Evolutionary conservation across 2,113 vertebrate genomes (phyloP), one percentile per base, ranked within the genome.

Genomic region (Labeo rohita): DNA sequence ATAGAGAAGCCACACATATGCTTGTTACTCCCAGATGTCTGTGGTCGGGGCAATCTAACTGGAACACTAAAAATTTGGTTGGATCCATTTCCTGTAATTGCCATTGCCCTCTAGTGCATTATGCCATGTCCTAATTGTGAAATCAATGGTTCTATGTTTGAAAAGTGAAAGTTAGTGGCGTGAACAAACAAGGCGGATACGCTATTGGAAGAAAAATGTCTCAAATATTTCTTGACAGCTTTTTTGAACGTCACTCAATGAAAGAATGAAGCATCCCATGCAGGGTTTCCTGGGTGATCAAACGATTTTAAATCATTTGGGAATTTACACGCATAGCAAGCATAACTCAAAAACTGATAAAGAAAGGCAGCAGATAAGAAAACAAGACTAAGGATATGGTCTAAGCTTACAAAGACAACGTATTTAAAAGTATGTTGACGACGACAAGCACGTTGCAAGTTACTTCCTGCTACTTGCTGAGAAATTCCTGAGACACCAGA

Each of bases 61-160:
- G 12, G 18, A 80, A 61, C 79, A 65, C 59, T 80, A 80, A 9
- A 47, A 23, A 81, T 66, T 65, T 28, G 15, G 39, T 49, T 66
- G n/a, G 39, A 81, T 81, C 79, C 79, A 66, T 81, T 81, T 81
- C 79, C 61, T 81, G 59, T 81, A 81, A 49, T 81, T 80, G 54
- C 7, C 52, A 43, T 23, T 49, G 45, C n/a, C 61, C 80, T 66
- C 45, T 68, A n/a, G 80, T 50, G 80, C 16, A 82, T 82, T 68
- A 68, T 52, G 45, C 45, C 28, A 50, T 36, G 80, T 39, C 45
- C 80, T 68, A 68, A 52, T n/a, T 68, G 63, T 11, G 11, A 52
- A 52, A 79, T 54, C 54, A 75, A 84, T n/a, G 45, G 8, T 50
- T 39, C 23, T 63, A 84, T 91, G 66, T 90, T 66, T 66, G 13